Evolutionary conservation across 2,797 vertebrate species (phyloP).

Genomic region (Glyptemys insculpta): DNA sequence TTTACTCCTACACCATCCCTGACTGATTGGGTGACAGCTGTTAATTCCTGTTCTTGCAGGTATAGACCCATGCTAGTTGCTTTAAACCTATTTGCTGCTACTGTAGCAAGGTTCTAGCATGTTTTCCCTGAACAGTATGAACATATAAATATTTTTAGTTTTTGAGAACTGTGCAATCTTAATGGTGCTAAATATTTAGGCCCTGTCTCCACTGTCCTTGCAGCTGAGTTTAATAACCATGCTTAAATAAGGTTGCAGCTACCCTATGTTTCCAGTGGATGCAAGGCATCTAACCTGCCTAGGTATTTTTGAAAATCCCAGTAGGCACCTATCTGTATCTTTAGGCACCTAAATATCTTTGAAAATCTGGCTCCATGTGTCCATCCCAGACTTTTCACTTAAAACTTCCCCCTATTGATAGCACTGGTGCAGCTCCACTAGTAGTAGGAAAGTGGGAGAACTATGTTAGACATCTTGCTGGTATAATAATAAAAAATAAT

Average conservation of each 20-base stretch:
- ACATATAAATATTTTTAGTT: fast-evolving
- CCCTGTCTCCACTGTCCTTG: fast-evolving
- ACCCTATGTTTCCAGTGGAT: neutral
- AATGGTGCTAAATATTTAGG: neutral
- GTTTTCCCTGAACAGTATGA: neutral
- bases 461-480: neutral
- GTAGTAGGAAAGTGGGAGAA: neutral
- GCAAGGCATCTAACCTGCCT: neutral
- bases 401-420: fast-evolving
- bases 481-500: neutral
- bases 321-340: fast-evolving
- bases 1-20: neutral
- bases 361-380: neutral
- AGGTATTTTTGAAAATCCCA: neutral
- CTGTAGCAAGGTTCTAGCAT: neutral
- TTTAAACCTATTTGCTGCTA: neutral
- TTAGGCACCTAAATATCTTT: neutral
- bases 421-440: neutral
- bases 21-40: neutral
- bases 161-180: neutral
- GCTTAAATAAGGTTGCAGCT: fast-evolving
- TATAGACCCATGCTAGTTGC: neutral
- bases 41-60: neutral
- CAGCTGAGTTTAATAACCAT: neutral
- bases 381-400: neutral